Conservation (phyloP, 2,113 vertebrate genomes). For the Bos javanicus region DNA sequence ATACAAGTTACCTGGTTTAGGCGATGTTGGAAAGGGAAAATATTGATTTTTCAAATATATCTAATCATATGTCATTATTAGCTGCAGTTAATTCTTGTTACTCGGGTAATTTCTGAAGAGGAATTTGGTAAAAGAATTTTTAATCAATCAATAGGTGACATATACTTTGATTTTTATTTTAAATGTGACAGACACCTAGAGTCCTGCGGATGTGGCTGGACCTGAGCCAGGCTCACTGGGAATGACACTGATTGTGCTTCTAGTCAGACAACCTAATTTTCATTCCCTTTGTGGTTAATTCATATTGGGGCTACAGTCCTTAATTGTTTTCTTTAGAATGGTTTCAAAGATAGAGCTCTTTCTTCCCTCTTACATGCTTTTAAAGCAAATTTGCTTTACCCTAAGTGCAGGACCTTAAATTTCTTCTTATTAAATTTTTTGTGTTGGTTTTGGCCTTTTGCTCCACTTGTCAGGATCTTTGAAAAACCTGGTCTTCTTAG, state of each 20-base stretch:
- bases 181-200: neutral
- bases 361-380: neutral
- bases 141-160: neutral
- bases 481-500: conserved; percentile 38
- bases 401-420: neutral
- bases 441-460: conserved; percentile 46
- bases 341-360: neutral
- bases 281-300: neutral
- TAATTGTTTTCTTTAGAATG: neutral
- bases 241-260: neutral
- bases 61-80: neutral
- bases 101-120: neutral
- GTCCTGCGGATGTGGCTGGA: neutral
- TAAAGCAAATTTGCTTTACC: neutral
- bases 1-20: neutral
- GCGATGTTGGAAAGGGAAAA: neutral
- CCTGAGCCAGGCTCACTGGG: neutral
- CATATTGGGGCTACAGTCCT: neutral
- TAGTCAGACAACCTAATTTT: neutral
- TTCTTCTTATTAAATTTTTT: conserved; percentile 50
- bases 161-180: conserved; percentile 16
- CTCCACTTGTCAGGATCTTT: conserved; percentile 53
- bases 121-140: conserved; percentile 25
- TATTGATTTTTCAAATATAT: neutral
- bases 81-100: neutral